Percentiles rank a stretch among this genome's conserved stretches.
These are phyloP conservation scores for Symphodus melops DNA, from an alignment of 2,113 vertebrate genomes.

Conservation along the genomic window DNA sequence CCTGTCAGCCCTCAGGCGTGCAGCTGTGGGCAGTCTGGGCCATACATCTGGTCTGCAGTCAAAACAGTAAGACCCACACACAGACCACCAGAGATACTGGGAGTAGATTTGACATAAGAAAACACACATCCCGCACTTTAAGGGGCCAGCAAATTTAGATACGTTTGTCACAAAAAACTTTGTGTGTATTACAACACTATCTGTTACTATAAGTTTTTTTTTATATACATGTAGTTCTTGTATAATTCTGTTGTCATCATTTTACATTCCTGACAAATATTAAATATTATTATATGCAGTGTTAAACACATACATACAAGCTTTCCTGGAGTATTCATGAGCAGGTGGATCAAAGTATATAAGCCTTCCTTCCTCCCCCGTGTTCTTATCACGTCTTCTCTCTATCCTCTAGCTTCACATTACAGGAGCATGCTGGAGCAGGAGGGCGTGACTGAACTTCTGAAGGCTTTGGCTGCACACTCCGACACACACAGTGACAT, in stretches of 20 bases:
- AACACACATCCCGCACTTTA: background rate
- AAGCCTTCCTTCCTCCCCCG: background rate
- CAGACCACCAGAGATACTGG: background rate
- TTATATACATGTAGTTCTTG: no score
- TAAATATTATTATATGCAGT: background rate
- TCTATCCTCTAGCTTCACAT: slow-evolving; percentile 82
- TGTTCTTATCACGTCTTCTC: slow-evolving; percentile 10
- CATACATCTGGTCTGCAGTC: slow-evolving; percentile 93
- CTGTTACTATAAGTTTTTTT: background rate
- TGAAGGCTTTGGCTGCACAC: slow-evolving; percentile 87
- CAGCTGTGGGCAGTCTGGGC: slow-evolving; percentile 98
- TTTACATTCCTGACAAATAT: background rate
- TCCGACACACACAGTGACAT: slow-evolving; percentile 88
- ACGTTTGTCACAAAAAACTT: background rate
- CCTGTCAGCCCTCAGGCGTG: slow-evolving; percentile 90
- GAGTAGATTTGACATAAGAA: background rate
- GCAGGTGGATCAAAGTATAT: background rate
- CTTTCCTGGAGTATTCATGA: background rate
- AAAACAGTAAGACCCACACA: slow-evolving; percentile 87
- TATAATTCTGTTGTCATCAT: background rate
- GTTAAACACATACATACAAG: background rate
- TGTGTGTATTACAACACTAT: background rate
- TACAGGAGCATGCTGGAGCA: slow-evolving; percentile 91
- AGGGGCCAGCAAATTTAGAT: background rate
- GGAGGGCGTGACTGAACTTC: slow-evolving; percentile 89